Evolutionary conservation across 1,140 invertebrate genomes (phyloP).

Genomic region (Heliconius congener): DNA sequence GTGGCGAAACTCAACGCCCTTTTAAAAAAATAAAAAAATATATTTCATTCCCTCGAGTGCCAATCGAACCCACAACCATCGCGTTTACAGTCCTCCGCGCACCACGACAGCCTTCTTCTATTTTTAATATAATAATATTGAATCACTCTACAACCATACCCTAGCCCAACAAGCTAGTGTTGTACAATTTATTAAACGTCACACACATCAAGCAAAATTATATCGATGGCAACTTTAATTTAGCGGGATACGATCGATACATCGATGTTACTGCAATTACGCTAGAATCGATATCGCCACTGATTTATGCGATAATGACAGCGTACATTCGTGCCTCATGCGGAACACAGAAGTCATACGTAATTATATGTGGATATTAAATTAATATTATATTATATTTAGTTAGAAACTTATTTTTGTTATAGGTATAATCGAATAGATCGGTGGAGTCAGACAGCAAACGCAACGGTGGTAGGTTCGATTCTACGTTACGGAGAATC

Average conservation of each 20-base stretch:
- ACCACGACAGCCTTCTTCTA: too few relatives aligned
- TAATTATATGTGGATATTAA: slow-evolving; percentile 29
- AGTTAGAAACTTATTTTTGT: not conserved
- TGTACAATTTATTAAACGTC: slow-evolving; percentile 39
- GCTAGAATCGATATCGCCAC: slow-evolving; percentile 29
- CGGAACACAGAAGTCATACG: slow-evolving; percentile 40
- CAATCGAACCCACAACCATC: too few relatives aligned
- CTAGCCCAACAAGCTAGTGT: not conserved
- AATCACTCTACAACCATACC: not conserved
- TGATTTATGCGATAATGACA: slow-evolving; percentile 42
- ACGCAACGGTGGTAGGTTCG: not conserved
- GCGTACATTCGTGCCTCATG: slow-evolving; percentile 32
- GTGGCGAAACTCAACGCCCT: too few relatives aligned
- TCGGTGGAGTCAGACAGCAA: not conserved
- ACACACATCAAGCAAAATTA: slow-evolving; percentile 42
- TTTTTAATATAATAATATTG: too few relatives aligned
- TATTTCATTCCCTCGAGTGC: too few relatives aligned
- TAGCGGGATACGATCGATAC: slow-evolving; percentile 37
- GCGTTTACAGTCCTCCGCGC: too few relatives aligned
- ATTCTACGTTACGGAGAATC: not conserved
- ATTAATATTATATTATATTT: slow-evolving; percentile 31
- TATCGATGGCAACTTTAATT: slow-evolving; percentile 41
- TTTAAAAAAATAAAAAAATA: too few relatives aligned
- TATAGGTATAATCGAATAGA: too few relatives aligned
- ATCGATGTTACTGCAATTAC: slow-evolving; percentile 41